Conservation (phyloP, 2,797 vertebrate species). For the Falco columbarius region DNA sequence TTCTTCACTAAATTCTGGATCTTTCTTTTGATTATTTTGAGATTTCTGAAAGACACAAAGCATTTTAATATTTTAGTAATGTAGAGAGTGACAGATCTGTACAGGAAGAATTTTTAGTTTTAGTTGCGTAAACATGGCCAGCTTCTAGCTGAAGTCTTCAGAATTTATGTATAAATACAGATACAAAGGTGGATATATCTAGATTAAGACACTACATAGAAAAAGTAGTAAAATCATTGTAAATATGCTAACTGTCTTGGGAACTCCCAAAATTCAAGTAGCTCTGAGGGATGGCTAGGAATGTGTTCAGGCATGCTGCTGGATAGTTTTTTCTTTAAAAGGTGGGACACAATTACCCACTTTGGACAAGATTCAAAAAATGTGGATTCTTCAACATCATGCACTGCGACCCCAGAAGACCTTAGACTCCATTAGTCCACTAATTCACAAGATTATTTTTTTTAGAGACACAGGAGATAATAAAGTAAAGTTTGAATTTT, state of each 20-base stretch:
- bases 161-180: background rate
- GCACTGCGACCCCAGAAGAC: background rate
- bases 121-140: background rate
- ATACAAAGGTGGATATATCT: background rate
- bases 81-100: background rate
- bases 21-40: background rate
- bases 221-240: background rate
- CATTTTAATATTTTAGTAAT: background rate
- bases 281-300: background rate
- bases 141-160: background rate
- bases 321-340: constrained; percentile 23
- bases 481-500: background rate
- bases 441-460: background rate
- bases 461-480: background rate
- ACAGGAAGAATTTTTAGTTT: background rate
- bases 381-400: background rate
- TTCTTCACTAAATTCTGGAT: background rate
- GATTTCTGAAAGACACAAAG: background rate
- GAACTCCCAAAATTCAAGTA: background rate
- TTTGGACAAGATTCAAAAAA: background rate
- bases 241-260: background rate
- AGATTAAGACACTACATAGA: background rate
- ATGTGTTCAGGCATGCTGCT: background rate
- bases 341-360: background rate
- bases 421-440: background rate